Evolutionary conservation across 2,113 vertebrate species (phyloP).

Genomic region (Sceloporus undulatus): DNA sequence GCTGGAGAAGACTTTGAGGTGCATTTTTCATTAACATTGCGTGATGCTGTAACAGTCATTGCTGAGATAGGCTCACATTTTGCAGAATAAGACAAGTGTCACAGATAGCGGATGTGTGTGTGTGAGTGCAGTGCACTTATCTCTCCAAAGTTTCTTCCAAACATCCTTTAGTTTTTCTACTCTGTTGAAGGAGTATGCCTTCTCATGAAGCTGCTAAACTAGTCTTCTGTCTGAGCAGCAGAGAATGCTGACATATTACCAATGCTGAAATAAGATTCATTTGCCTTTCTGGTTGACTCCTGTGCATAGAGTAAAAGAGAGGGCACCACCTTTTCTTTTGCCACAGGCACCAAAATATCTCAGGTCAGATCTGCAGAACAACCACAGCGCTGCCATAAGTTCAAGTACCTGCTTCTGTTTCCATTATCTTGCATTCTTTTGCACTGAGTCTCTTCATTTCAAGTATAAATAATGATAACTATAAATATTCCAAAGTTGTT

Average conservation of each 20-base stretch:
- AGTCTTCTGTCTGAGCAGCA: neutral
- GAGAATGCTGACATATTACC: neutral
- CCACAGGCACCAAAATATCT: neutral
- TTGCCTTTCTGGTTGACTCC: neutral
- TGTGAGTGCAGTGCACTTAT: no score
- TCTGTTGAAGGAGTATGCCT: neutral
- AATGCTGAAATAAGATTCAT: no score
- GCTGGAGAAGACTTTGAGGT: neutral
- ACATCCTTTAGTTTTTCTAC: neutral
- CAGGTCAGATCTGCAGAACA: neutral
- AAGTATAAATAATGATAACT: neutral
- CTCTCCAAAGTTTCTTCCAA: neutral
- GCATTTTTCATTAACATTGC: neutral
- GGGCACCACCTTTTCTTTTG: neutral
- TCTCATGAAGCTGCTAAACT: neutral
- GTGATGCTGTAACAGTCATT: neutral
- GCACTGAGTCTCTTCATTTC: neutral
- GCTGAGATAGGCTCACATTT: no score
- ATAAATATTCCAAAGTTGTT: neutral
- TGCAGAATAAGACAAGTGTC: no score
- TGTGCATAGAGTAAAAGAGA: neutral
- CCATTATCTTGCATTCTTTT: neutral
- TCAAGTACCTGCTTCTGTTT: neutral
- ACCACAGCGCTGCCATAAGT: no score
- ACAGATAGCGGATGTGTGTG: neutral